Conservation (phyloP, 2,113 vertebrate species). For the Burhinus bistriatus region DNA sequence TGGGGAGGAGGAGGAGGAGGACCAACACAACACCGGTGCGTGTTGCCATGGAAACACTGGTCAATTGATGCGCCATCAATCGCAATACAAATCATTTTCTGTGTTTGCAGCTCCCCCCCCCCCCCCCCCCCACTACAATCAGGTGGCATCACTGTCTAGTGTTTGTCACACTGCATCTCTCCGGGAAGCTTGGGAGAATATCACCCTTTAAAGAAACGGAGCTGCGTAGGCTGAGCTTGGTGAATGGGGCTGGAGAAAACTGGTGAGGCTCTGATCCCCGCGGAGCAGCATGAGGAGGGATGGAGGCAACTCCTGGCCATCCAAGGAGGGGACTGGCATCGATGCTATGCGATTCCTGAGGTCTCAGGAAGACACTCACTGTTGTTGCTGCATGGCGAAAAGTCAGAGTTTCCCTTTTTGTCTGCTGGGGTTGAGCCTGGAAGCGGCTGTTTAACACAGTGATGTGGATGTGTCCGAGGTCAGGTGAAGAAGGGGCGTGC, state of each 20-base stretch:
- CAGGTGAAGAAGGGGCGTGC: not conserved
- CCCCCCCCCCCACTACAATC: not conserved
- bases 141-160: not conserved
- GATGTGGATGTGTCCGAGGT: not conserved
- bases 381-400: fast-evolving
- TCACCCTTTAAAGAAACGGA: not conserved
- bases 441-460: not conserved
- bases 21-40: not conserved
- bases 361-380: fast-evolving
- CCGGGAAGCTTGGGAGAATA: not conserved
- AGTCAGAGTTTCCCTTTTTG: not conserved
- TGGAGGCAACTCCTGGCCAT: not conserved
- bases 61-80: slow-evolving; percentile 53
- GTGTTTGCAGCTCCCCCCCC: not conserved
- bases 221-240: slow-evolving; percentile 29
- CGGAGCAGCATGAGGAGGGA: not conserved
- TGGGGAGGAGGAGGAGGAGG: not conserved
- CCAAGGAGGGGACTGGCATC: not conserved
- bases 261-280: not conserved
- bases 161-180: slow-evolving; percentile 27
- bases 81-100: slow-evolving; percentile 37
- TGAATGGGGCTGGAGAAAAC: not conserved
- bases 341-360: fast-evolving
- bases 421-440: not conserved
- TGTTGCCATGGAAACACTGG: slow-evolving; percentile 40